A percentile compares a stretch with the other conserved stretches of the same genome.
phyloP scores from a whole-genome alignment of 2,888 invertebrate genomes.

The Cyclophora albipunctata region DNA sequence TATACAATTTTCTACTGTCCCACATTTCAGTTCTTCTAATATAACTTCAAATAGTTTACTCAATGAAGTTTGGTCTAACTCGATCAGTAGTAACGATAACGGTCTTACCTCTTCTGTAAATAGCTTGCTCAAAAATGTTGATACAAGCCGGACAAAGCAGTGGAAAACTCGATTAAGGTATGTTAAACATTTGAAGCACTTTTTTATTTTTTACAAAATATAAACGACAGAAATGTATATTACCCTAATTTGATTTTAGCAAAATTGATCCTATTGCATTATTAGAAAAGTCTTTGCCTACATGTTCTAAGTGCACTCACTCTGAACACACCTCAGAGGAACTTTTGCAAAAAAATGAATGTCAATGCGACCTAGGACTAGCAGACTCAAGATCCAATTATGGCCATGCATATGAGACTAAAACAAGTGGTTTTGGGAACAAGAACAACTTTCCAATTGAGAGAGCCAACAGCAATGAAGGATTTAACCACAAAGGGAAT shows the following conservation, averaged over 20 bases:
- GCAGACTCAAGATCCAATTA: constrained; percentile 9
- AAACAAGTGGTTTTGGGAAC: constrained; percentile 21
- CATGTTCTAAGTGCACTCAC: constrained; percentile 34
- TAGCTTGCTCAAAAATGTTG: constrained; percentile 26
- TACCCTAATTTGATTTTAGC: constrained; percentile 29
- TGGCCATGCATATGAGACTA: constrained; percentile 7
- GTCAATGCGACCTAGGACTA: constrained; percentile 35
- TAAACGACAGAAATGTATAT: not conserved
- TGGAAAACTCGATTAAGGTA: constrained; percentile 52
- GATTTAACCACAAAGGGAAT: constrained; percentile 30
- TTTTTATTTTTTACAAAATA: not conserved
- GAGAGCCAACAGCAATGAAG: constrained; percentile 34
- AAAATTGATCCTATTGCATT: constrained; percentile 38
- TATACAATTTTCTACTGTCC: no score
- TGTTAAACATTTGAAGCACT: not conserved
- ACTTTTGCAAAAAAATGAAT: constrained; percentile 31
- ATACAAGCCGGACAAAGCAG: constrained; percentile 27
- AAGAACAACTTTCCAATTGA: constrained; percentile 18
- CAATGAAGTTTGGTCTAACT: constrained; percentile 33
- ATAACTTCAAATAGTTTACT: constrained; percentile 36
- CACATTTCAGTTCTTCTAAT: constrained; percentile 43
- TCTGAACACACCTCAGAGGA: constrained; percentile 19
- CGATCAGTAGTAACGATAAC: constrained; percentile 30
- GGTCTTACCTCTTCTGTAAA: constrained; percentile 31
- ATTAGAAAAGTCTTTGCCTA: constrained; percentile 33